Conservation (phyloP, 2,797 vertebrate genomes). For the Sylvilagus floridanus region DNA sequence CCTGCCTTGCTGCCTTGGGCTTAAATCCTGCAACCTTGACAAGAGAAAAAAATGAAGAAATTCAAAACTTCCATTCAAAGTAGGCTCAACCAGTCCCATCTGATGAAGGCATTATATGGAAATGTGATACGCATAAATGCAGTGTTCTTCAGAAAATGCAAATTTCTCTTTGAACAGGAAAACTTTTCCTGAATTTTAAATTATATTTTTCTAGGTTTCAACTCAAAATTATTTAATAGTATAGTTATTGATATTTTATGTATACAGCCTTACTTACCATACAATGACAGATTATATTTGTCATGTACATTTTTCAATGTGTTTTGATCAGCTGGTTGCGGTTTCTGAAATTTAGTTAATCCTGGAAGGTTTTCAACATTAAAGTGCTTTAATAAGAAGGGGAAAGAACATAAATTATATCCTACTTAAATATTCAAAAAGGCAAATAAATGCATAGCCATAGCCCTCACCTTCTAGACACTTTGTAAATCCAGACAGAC, state of each 20-base stretch:
- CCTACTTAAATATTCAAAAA: background rate
- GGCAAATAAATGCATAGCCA: background rate
- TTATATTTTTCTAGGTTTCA: conserved; percentile 22
- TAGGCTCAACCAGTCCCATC: background rate
- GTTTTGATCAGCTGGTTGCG: background rate
- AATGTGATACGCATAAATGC: background rate
- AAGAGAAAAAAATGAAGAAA: background rate
- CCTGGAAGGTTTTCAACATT: background rate
- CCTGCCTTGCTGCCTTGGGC: background rate
- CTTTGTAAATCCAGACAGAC: background rate
- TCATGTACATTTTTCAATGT: background rate
- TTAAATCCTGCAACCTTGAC: background rate
- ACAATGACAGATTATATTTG: background rate
- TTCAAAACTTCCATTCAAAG: background rate
- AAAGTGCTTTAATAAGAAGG: background rate
- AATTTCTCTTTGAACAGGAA: background rate
- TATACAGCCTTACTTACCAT: background rate
- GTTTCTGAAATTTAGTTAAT: background rate
- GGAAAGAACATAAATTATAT: background rate
- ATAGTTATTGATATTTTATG: background rate
- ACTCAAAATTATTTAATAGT: background rate
- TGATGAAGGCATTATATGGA: background rate
- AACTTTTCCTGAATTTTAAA: background rate
- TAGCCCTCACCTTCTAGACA: background rate
- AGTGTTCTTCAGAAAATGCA: background rate